Percentiles rank a stretch among this genome's conserved stretches.
Conservation (phyloP, 2,113 vertebrate genomes). For the Dromaius novaehollandiae region DNA sequence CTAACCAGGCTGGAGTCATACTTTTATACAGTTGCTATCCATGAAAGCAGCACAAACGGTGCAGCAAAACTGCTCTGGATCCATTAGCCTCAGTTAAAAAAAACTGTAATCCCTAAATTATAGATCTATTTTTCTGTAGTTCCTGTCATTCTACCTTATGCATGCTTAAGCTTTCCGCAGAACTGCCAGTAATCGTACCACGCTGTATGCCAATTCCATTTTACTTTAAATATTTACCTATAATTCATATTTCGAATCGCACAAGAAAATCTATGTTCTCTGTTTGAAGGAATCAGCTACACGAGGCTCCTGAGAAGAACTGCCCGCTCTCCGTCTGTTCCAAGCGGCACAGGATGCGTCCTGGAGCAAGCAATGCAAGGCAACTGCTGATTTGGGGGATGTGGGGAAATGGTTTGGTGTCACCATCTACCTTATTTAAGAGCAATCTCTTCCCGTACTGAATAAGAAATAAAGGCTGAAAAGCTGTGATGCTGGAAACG, state of each 20-base stretch:
- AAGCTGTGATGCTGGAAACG: neutral
- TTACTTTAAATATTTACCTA: neutral
- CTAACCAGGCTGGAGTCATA: neutral
- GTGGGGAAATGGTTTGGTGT: neutral
- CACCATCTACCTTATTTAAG: neutral
- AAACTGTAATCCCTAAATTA: slow-evolving; percentile 35
- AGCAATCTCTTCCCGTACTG: neutral
- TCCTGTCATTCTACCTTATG: accelerated
- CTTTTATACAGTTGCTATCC: neutral
- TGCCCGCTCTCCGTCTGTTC: neutral
- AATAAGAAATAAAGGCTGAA: neutral
- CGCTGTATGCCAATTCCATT: neutral
- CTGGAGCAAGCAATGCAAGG: neutral
- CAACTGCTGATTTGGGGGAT: neutral
- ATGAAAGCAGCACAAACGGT: slow-evolving; percentile 38
- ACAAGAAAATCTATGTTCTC: neutral
- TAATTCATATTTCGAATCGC: neutral
- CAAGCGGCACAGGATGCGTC: neutral
- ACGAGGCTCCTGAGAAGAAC: neutral
- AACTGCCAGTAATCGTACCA: neutral
- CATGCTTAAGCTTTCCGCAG: neutral
- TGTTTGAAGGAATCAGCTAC: neutral
- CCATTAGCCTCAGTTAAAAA: slow-evolving; percentile 35
- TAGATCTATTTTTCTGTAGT: neutral
- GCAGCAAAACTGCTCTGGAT: slow-evolving; percentile 34